Conservation (phyloP, 1,140 invertebrate species). For the Cataglyphis hispanica region DNA sequence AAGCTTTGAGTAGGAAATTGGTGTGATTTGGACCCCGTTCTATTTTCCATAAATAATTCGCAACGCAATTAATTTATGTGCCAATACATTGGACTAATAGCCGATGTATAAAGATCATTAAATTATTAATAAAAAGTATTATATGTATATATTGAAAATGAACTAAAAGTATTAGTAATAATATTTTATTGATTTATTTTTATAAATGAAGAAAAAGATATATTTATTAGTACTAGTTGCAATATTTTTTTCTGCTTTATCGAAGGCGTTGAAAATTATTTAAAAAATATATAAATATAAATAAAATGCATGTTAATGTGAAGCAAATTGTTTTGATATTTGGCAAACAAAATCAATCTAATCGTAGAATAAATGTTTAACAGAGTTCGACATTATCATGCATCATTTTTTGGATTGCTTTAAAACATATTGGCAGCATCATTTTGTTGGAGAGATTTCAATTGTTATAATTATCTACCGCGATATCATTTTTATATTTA, state of each 20-base stretch:
- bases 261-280: neutral
- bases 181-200: neutral
- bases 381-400: neutral
- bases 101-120: too few relatives aligned
- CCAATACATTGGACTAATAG: neutral
- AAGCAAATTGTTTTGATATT: conserved; percentile 5
- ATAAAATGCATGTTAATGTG: neutral
- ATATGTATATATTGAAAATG: too few relatives aligned
- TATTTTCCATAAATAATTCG: conserved; percentile 57
- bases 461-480: neutral
- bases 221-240: neutral
- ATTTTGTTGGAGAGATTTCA: neutral
- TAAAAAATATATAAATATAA: neutral
- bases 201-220: neutral
- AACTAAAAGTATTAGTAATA: too few relatives aligned
- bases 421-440: neutral
- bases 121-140: too few relatives aligned
- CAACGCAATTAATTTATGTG: conserved; percentile 19
- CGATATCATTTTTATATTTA: neutral
- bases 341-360: neutral
- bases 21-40: conserved; percentile 43
- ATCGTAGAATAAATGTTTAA: neutral
- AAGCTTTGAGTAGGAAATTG: conserved; percentile 62
- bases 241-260: neutral
- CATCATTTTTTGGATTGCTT: neutral